Percentiles rank a stretch among this genome's conserved stretches.
These are phyloP conservation scores for Helicoverpa assulta DNA, from an alignment of 2,888 invertebrate species.

Conservation along the genomic window DNA sequence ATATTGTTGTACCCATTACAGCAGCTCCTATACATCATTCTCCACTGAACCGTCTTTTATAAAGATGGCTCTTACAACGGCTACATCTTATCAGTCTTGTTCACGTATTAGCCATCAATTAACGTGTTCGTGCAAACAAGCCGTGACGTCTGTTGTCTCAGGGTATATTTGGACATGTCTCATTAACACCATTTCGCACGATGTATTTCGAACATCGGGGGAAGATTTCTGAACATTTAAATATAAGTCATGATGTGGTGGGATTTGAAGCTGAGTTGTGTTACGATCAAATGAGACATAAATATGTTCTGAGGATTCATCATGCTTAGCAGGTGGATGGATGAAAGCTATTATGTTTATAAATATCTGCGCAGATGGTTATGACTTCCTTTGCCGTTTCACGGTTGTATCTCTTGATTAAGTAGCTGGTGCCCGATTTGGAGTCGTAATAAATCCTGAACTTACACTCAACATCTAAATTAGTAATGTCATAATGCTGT, in stretches of 20 bases:
- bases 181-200: conserved; percentile 61
- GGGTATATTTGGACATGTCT: conserved; percentile 65
- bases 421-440: neutral
- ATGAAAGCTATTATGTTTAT: conserved; percentile 22
- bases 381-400: conserved; percentile 5
- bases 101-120: conserved; percentile 63
- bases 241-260: conserved; percentile 20
- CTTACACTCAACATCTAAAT: neutral
- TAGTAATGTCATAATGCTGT: too few relatives aligned
- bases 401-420: neutral
- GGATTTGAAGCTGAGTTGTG: conserved; percentile 28
- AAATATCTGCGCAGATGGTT: neutral
- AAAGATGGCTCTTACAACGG: neutral
- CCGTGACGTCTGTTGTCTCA: conserved; percentile 58
- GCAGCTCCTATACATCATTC: neutral
- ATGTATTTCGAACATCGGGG: conserved; percentile 46
- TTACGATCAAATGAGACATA: conserved; percentile 20
- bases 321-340: conserved; percentile 12
- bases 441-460: neutral
- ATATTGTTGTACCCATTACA: neutral
- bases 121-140: conserved; percentile 61
- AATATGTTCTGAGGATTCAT: conserved; percentile 16
- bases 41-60: conserved; percentile 3
- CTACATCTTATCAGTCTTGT: conserved; percentile 54
- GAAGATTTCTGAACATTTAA: conserved; percentile 39